Evolutionary conservation across 2,113 vertebrate genomes (phyloP).

Genomic region (Hemichromis elongatus): DNA sequence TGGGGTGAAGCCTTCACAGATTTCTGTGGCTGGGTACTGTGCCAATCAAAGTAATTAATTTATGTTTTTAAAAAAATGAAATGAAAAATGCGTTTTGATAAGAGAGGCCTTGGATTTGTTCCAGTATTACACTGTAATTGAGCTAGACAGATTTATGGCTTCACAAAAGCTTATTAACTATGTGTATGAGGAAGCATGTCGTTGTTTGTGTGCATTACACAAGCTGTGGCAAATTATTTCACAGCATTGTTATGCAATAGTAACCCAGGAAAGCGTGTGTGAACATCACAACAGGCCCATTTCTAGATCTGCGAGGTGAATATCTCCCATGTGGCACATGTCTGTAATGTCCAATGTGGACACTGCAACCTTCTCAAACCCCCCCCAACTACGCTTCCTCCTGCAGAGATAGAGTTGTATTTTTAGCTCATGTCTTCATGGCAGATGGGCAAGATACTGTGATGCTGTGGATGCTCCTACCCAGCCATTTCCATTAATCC

Average conservation of each 20-base stretch:
- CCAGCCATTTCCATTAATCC: slow-evolving; percentile 40
- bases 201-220: neutral
- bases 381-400: slow-evolving; percentile 35
- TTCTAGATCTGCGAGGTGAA: slow-evolving; percentile 31
- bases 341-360: slow-evolving; percentile 20
- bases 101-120: neutral
- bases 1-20: neutral
- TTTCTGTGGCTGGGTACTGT: neutral
- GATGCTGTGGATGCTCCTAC: slow-evolving; percentile 58
- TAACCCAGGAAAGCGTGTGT: neutral
- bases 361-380: slow-evolving; percentile 21
- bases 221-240: neutral
- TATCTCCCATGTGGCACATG: neutral
- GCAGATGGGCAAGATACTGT: slow-evolving; percentile 50
- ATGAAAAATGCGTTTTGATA: neutral
- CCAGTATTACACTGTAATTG: neutral
- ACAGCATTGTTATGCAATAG: neutral
- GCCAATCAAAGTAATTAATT: neutral
- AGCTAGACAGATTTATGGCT: neutral
- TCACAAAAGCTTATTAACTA: neutral
- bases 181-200: neutral
- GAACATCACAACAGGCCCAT: neutral
- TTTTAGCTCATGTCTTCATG: slow-evolving; percentile 73
- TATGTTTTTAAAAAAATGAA: neutral
- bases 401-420: slow-evolving; percentile 50